A percentile compares a stretch with the other conserved stretches of the same genome.
Conservation (phyloP, 2,113 vertebrate genomes). For the Cranoglanis bouderius region DNA sequence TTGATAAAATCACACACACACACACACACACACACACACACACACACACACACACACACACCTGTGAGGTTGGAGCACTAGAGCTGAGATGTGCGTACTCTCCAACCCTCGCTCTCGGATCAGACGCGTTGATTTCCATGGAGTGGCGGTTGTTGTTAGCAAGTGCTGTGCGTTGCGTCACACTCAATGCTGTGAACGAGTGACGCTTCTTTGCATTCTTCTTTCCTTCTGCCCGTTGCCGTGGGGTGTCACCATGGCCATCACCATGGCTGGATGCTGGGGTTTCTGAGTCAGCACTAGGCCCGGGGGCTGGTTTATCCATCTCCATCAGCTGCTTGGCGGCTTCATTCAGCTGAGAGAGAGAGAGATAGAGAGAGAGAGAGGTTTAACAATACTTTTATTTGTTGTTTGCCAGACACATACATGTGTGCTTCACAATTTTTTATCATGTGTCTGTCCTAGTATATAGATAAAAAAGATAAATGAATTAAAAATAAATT, state of each 20-base stretch:
- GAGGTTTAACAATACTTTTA: too few species aligned
- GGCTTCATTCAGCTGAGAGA: conserved; percentile 87
- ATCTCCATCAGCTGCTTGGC: conserved; percentile 97
- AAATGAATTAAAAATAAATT: too few species aligned
- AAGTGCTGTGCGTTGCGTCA: conserved; percentile 86
- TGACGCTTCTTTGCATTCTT: conserved; percentile 98
- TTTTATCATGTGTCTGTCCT: too few species aligned
- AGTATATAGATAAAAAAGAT: too few species aligned
- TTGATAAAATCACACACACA: conserved; percentile 1
- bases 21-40: conserved; percentile 23
- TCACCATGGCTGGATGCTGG: conserved; percentile 64
- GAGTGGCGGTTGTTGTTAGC: conserved; percentile 90
- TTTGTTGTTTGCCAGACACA: too few species aligned
- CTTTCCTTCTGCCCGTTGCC: conserved; percentile 86
- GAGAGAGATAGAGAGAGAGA: background rate
- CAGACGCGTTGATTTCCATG: conserved; percentile 97
- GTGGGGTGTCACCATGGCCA: conserved; percentile 70
- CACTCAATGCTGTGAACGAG: conserved; percentile 92
- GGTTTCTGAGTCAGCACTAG: conserved; percentile 69
- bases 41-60: conserved; percentile 49
- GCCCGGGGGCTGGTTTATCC: conserved; percentile 83
- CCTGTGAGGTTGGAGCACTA: conserved; percentile 77
- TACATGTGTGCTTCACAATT: too few species aligned
- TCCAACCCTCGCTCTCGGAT: conserved; percentile 88
- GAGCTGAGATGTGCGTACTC: conserved; percentile 81